phyloP scores from a whole-genome alignment of 2,888 invertebrate genomes.

The Cloeon dipterum region DNA sequence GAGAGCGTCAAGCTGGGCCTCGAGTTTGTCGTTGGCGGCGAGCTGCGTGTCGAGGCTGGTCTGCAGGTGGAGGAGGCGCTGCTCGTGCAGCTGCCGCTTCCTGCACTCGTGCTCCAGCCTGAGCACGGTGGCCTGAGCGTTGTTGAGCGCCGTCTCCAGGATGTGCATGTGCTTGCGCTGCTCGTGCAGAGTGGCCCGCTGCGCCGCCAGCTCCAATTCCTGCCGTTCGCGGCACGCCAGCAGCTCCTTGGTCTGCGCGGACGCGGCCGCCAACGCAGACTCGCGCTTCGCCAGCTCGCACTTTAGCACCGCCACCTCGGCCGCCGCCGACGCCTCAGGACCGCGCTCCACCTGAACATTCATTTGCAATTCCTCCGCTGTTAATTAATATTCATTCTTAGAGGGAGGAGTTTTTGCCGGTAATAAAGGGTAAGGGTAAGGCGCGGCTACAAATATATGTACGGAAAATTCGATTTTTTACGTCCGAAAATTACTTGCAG shows the following conservation, averaged over 20 bases:
- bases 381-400: no score
- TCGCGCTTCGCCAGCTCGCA: constrained; percentile 53
- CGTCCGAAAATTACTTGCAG: no score
- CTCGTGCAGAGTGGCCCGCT: constrained; percentile 70
- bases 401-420: no score
- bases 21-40: constrained; percentile 65
- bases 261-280: constrained; percentile 61
- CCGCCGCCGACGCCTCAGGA: background rate
- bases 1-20: constrained; percentile 31
- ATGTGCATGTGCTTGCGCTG: constrained; percentile 84
- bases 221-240: constrained; percentile 74
- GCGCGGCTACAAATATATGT: no score
- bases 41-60: constrained; percentile 58
- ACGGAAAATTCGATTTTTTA: no score
- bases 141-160: constrained; percentile 71
- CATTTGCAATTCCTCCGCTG: no score
- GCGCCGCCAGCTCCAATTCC: constrained; percentile 75
- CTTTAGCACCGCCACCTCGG: constrained; percentile 19
- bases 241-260: constrained; percentile 73
- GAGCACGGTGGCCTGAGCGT: constrained; percentile 73
- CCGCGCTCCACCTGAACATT: background rate
- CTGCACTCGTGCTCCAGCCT: constrained; percentile 74
- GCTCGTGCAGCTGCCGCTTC: constrained; percentile 64
- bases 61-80: constrained; percentile 63
- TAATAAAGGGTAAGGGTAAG: no score